A percentile compares a stretch with the other conserved stretches of the same genome.
Evolutionary conservation across 92 coral and sea anemone genomes (phyloP).

Genomic region (Palythoa grandiflora): DNA sequence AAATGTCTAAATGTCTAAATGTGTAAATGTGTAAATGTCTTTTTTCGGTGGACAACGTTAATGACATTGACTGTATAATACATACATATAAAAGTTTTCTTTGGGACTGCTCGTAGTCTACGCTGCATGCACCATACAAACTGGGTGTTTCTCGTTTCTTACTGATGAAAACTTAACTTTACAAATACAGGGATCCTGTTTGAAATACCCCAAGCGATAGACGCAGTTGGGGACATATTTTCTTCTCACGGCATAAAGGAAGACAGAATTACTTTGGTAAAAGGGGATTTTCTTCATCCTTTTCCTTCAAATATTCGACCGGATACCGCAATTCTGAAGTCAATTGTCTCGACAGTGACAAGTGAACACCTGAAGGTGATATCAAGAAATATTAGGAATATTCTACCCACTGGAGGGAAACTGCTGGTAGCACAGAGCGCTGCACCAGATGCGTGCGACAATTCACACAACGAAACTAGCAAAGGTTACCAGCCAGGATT

Average conservation of each 20-base stretch:
- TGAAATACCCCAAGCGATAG: conserved; percentile 25
- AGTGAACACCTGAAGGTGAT: not conserved
- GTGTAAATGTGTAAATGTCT: too few species aligned
- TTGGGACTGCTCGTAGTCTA: too few species aligned
- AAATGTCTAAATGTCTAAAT: too few species aligned
- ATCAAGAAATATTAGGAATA: not conserved
- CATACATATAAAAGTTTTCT: too few species aligned
- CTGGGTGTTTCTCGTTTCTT: too few species aligned
- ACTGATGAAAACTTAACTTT: not conserved
- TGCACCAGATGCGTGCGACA: conserved; percentile 32
- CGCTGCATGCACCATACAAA: too few species aligned
- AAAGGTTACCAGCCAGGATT: conserved; percentile 14
- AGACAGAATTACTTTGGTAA: conserved; percentile 11
- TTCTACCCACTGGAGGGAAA: not conserved
- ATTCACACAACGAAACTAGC: conserved; percentile 18
- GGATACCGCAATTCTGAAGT: conserved; percentile 18
- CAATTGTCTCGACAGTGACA: conserved; percentile 9
- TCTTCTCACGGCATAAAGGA: not conserved
- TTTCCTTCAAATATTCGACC: conserved; percentile 8
- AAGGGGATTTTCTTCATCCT: conserved; percentile 33
- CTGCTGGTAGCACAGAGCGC: conserved; percentile 13
- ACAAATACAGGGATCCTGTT: not conserved
- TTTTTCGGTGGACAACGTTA: too few species aligned
- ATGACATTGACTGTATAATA: too few species aligned
- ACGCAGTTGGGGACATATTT: conserved; percentile 12